Base-by-base conservation (phyloP, 2,797 vertebrate genomes). In the Austrolebias charrua region DNA sequence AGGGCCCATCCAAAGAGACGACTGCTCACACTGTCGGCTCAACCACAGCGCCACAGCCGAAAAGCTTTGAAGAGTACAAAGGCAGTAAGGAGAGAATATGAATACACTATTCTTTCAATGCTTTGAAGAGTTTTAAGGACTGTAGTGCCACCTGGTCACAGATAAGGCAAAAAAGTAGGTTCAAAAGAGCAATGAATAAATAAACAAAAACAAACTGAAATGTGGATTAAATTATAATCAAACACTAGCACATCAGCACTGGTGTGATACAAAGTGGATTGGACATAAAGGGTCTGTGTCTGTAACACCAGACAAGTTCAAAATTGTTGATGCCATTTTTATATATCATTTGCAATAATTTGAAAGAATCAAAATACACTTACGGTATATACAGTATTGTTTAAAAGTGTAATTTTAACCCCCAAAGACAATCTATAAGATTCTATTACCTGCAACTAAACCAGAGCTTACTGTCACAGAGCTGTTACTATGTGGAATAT, bases 21-120 rank as follows among this genome's bases (percentile, higher is more conserved):
- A 72, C 86, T 77, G 79, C 69, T 84, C 87, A 80, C 66, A 66
- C 58, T 29, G 33, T 45, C 49, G 46, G 62, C 58, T 63, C 46
- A 40, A 56, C 73, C 66, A 15, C 73, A 74, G 6, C 51, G 9
- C 1, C 10, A 47, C 52, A 72, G 55, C 66, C 6, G 20, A 58
- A 16, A 69, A 59, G 54, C 79, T 50, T 73, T 73, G 40, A 65
- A 63, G 60, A 61, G 55, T 61, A 4, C 9, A 40, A 11, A 54
- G 45, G 43, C 45, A 33, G 20, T 15, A 52, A 35, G 38, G 38
- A 40, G 6, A 40, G 45, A 53, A 56, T 4, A 12, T 16, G 55
- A 60, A 51, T 38, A 40, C 1, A 4, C 9, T 40, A 11, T 11
- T 12, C 24, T 24, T 24, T 24, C 1, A 1, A 24, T 24, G 24